Conservation (phyloP, 2,888 invertebrate species). For the Ligdia adustata region DNA sequence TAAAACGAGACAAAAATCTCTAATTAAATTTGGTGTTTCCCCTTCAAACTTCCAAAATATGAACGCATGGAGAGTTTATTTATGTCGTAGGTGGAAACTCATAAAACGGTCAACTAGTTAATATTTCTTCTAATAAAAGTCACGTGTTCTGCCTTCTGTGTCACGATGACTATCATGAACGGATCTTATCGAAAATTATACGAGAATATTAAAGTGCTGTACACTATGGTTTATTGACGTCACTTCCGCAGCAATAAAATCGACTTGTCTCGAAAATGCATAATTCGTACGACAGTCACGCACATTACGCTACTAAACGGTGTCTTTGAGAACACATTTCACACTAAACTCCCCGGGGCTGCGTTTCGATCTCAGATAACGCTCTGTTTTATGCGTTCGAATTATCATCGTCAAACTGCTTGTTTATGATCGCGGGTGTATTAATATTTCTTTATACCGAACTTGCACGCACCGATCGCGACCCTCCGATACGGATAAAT, state of each 20-base stretch:
- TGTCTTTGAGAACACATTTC: slow-evolving; percentile 82
- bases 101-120: slow-evolving; percentile 25
- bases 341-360: slow-evolving; percentile 76
- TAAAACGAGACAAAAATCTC: too few species aligned
- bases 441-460: slow-evolving; percentile 78
- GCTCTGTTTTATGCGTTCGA: slow-evolving; percentile 79
- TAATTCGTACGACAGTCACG: slow-evolving; percentile 82
- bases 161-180: slow-evolving; percentile 66
- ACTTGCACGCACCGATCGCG: slow-evolving; percentile 61
- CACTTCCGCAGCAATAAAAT: slow-evolving; percentile 81
- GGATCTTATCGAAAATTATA: slow-evolving; percentile 74
- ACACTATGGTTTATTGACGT: slow-evolving; percentile 81
- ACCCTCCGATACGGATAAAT: slow-evolving; percentile 37
- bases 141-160: slow-evolving; percentile 58
- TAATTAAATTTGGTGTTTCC: neutral
- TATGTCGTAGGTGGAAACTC: too few species aligned
- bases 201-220: slow-evolving; percentile 77
- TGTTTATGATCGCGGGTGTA: slow-evolving; percentile 74
- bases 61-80: too few species aligned
- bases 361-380: slow-evolving; percentile 76
- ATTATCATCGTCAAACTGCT: slow-evolving; percentile 75
- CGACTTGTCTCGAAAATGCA: slow-evolving; percentile 80
- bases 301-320: slow-evolving; percentile 81
- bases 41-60: neutral
- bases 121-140: slow-evolving; percentile 30